Evolutionary conservation across 2,113 vertebrate genomes (phyloP).

Genomic region (Mellivora capensis): DNA sequence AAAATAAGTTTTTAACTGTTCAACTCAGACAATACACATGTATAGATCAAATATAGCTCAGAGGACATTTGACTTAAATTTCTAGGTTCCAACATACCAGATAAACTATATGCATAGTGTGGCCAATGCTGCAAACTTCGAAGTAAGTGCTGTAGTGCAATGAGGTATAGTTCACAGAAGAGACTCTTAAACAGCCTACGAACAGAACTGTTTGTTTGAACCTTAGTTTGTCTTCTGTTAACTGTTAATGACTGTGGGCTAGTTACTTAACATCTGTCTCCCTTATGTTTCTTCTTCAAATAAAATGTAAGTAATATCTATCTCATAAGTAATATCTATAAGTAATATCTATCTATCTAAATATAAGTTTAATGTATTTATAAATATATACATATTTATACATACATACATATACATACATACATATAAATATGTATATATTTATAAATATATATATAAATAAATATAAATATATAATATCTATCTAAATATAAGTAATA

Average conservation of each 20-base stretch:
- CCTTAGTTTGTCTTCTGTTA: neutral
- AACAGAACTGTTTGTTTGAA: neutral
- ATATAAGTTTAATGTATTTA: too few species aligned
- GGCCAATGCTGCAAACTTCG: neutral
- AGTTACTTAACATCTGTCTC: neutral
- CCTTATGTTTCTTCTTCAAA: neutral
- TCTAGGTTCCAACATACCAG: neutral
- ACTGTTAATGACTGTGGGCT: neutral
- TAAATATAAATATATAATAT: too few species aligned
- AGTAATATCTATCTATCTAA: too few species aligned
- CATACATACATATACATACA: too few species aligned
- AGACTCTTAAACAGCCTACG: neutral
- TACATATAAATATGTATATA: too few species aligned
- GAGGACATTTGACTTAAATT: neutral
- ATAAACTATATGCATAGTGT: too few species aligned
- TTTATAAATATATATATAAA: too few species aligned
- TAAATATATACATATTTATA: too few species aligned
- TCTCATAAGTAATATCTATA: too few species aligned
- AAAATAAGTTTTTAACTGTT: neutral
- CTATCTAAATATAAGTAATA: neutral
- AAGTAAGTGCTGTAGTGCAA: accelerated
- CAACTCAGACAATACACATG: neutral
- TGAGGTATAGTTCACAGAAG: neutral
- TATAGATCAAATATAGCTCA: neutral
- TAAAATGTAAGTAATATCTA: neutral